These are phyloP conservation scores for Meloidogyne floridensis DNA, from an alignment of 1,140 invertebrate genomes.

Conservation along the genomic window DNA sequence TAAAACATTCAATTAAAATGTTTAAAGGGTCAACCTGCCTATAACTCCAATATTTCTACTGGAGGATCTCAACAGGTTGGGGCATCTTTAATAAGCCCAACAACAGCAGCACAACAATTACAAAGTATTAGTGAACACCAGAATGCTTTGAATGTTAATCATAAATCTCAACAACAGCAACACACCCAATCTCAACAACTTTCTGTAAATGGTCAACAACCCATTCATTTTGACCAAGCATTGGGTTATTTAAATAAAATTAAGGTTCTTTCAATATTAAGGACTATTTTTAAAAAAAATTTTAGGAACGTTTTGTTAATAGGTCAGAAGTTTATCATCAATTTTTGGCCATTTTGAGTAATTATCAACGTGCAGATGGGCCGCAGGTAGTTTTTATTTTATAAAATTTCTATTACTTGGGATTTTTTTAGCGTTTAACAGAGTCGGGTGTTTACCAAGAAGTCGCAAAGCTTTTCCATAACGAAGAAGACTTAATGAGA, in stretches of 20 bases:
- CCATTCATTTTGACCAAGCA: slow-evolving; percentile 43
- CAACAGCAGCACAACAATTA: slow-evolving; percentile 14
- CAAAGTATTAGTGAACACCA: background rate
- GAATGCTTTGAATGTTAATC: background rate
- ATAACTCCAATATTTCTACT: background rate
- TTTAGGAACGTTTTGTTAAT: slow-evolving; percentile 39
- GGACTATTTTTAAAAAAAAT: background rate
- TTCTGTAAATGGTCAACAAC: slow-evolving; percentile 30
- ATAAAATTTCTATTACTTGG: background rate
- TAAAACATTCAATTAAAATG: background rate
- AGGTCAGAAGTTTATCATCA: slow-evolving; percentile 42
- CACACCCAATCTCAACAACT: background rate
- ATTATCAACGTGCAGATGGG: slow-evolving; percentile 31
- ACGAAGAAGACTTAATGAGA: slow-evolving; percentile 45
- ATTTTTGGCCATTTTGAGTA: slow-evolving; percentile 40
- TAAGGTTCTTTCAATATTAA: slow-evolving; percentile 27
- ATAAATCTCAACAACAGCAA: slow-evolving; percentile 24
- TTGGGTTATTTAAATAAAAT: slow-evolving; percentile 43
- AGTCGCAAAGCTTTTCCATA: slow-evolving; percentile 34
- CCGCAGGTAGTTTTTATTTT: slow-evolving; percentile 9
- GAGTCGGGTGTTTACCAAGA: slow-evolving; percentile 37
- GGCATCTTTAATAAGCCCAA: background rate
- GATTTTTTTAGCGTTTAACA: slow-evolving; percentile 24
- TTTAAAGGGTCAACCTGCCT: background rate
- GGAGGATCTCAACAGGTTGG: background rate